A percentile compares a stretch with the other conserved stretches of the same genome.
phyloP scores from a whole-genome alignment of 2,797 vertebrate genomes.

The Brachymystax lenok region DNA sequence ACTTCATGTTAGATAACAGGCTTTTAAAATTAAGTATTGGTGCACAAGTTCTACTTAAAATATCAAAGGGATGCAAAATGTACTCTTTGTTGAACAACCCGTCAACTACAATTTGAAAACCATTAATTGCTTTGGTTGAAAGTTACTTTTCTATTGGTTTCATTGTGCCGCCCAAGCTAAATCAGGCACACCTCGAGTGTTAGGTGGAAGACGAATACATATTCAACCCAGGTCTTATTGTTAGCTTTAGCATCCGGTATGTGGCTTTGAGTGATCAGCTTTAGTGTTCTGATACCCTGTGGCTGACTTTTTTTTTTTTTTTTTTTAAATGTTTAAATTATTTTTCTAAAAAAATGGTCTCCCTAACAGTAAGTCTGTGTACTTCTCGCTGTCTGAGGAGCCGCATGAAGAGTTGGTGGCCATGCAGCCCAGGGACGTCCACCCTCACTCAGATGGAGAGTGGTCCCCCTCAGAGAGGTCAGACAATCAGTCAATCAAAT shows the following conservation, averaged over 20 bases:
- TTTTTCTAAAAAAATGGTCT: no score
- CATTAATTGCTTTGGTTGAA: no score
- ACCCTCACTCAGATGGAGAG: slow-evolving; percentile 85
- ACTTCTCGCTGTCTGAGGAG: slow-evolving; percentile 74
- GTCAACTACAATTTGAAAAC: no score
- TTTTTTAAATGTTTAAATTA: no score
- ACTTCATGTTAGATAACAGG: no score
- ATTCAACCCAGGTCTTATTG: neutral
- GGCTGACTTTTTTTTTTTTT: neutral
- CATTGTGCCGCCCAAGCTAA: neutral
- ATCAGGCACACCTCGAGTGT: neutral
- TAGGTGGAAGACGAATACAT: neutral
- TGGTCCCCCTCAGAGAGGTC: slow-evolving; percentile 67
- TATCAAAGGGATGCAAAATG: no score
- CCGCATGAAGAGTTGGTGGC: slow-evolving; percentile 49
- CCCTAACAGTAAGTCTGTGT: slow-evolving; percentile 76
- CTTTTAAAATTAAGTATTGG: no score
- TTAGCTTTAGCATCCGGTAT: neutral
- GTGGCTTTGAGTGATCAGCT: neutral
- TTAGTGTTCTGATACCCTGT: neutral
- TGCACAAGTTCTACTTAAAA: no score
- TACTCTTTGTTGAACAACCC: no score
- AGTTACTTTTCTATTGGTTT: neutral
- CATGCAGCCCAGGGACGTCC: slow-evolving; percentile 55
- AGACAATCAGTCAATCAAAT: slow-evolving; percentile 5